Conservation (phyloP, 2,888 invertebrate species). For the Oscheius myriophilus region DNA sequence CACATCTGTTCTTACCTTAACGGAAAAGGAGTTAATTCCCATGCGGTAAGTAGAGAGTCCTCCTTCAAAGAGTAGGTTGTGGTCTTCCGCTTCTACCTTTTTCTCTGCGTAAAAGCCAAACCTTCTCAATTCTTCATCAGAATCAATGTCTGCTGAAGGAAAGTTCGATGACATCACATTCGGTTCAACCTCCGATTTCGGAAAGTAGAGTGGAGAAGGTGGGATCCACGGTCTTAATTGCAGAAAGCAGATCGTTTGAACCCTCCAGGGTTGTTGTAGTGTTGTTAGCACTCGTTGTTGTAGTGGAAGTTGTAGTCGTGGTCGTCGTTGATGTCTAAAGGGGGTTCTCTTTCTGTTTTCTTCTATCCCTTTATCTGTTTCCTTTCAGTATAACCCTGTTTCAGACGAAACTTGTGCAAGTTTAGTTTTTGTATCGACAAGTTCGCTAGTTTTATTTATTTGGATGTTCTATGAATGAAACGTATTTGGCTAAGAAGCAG, state of each 20-base stretch:
- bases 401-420: too few species aligned
- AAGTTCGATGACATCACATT: neutral
- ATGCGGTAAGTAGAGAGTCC: slow-evolving; percentile 35
- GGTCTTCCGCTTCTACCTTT: slow-evolving; percentile 36
- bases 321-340: neutral
- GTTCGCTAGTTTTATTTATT: too few species aligned
- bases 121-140: slow-evolving; percentile 35
- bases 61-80: slow-evolving; percentile 34
- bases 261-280: neutral
- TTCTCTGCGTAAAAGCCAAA: slow-evolving; percentile 33
- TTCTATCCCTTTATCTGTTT: too few species aligned
- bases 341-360: slow-evolving; percentile 5
- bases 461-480: too few species aligned
- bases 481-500: too few species aligned
- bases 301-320: slow-evolving; percentile 17
- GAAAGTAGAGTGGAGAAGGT: slow-evolving; percentile 35
- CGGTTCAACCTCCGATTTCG: slow-evolving; percentile 23
- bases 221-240: slow-evolving; percentile 33
- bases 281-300: neutral
- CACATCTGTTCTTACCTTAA: slow-evolving; percentile 24
- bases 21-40: slow-evolving; percentile 38
- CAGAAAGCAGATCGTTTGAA: slow-evolving; percentile 14
- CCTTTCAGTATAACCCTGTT: too few species aligned
- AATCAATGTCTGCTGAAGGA: neutral
- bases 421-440: too few species aligned